These are phyloP conservation scores for Nomia melanderi DNA, from an alignment of 1,140 invertebrate genomes.

Conservation along the genomic window DNA sequence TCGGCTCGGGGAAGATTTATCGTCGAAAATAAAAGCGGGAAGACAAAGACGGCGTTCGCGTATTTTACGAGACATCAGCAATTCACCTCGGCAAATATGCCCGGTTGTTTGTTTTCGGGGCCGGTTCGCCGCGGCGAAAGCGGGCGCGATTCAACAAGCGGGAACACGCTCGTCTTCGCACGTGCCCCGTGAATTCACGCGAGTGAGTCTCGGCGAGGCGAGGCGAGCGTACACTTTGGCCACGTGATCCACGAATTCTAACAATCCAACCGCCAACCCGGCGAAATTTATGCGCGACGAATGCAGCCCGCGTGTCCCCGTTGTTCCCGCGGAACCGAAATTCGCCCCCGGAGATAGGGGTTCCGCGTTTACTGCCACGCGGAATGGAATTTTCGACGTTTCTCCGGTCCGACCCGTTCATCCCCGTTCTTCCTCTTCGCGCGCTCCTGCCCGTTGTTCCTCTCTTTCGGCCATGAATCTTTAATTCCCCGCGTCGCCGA, in stretches of 20 bases:
- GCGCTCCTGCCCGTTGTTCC: no score
- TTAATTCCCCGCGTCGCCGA: not conserved
- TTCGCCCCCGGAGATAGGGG: not conserved
- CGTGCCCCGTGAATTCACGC: not conserved
- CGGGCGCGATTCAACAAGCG: slow-evolving; percentile 25
- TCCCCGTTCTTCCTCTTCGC: no score
- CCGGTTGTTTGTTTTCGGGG: slow-evolving; percentile 39
- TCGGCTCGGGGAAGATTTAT: slow-evolving; percentile 20
- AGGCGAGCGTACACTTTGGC: not conserved
- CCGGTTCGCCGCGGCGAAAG: slow-evolving; percentile 5
- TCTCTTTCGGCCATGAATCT: not conserved
- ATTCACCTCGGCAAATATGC: slow-evolving; percentile 36
- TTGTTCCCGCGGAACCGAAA: not conserved
- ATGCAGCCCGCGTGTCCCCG: slow-evolving; percentile 4
- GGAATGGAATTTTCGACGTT: slow-evolving; percentile 3
- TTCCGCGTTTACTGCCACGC: not conserved
- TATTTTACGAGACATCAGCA: slow-evolving; percentile 40
- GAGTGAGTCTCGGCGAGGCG: no score
- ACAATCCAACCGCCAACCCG: not conserved
- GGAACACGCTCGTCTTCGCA: slow-evolving; percentile 4
- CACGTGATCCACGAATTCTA: slow-evolving; percentile 25
- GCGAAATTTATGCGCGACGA: slow-evolving; percentile 32
- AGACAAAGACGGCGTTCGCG: not conserved
- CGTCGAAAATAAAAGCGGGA: slow-evolving; percentile 13
- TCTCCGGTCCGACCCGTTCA: no score